A percentile compares a stretch with the other conserved stretches of the same genome.
Conservation (phyloP, 2,113 vertebrate genomes). For the Phaethornis superciliosus region DNA sequence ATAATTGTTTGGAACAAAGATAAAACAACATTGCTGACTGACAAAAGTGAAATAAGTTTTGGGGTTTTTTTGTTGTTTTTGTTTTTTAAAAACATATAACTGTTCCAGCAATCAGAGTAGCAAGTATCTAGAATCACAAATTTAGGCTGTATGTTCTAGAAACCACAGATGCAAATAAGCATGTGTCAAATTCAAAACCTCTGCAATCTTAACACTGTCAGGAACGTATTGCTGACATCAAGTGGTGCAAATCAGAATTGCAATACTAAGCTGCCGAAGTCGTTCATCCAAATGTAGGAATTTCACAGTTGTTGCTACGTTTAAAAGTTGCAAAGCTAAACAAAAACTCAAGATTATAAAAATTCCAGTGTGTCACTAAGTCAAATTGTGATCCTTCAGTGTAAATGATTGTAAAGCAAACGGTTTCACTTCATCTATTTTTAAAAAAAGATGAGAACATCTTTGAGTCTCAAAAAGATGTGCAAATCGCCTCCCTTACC, state of each 20-base stretch:
- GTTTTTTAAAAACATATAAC: background rate
- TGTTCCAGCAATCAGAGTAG: background rate
- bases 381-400: background rate
- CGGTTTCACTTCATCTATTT: background rate
- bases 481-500: background rate
- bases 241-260: constrained; percentile 17
- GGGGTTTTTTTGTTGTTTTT: too few relatives aligned
- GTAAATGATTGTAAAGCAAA: background rate
- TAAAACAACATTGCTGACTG: background rate
- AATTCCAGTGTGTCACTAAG: fast-evolving
- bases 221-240: constrained; percentile 28
- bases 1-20: background rate
- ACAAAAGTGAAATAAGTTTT: background rate
- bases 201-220: background rate
- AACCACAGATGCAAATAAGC: background rate
- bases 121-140: background rate
- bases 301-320: fast-evolving
- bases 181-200: background rate
- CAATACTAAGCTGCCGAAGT: background rate
- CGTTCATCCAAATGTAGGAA: fast-evolving
- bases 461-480: background rate
- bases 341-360: background rate
- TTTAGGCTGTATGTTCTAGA: background rate
- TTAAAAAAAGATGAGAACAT: background rate
- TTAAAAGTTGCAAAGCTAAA: background rate